Base-by-base conservation (phyloP, 2,888 invertebrate species). In the Teleiodes luculella region DNA sequence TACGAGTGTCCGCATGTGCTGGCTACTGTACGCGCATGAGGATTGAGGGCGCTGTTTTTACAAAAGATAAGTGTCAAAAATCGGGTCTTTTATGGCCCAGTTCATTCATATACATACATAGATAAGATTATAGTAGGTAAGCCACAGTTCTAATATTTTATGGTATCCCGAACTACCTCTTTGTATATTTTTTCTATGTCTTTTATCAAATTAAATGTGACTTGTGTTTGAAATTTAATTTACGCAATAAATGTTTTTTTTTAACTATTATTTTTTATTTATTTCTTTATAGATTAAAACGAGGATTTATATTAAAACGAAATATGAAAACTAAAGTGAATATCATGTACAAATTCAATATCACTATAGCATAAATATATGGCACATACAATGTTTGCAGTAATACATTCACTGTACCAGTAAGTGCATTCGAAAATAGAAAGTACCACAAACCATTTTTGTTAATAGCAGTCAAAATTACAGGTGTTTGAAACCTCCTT, bases 371-470 rank as follows among this genome's bases (percentile, higher is more conserved):
- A 31, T 66, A 61, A 11, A 58, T 11, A 14, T 68, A 66, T 20
- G 78, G 73, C 3, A 92, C 76, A 2, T 90, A 75, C 51, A 92
- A 78, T 3, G 97, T 95, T 58, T 91, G 86, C 11, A 95, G 80
- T 10, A 86, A 80, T 71, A 96, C 86, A 85, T 98, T 98, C 4
- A 97, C 90, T 2, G 92, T 70, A 8, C 98, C 98, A 0, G 98
- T 98, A 13, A 95, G 73, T 30, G 98, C 62, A 87, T 98, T 98
- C 1, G 94, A 93, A 11, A 94, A 61, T 52, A 98, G 83, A 77
- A 98, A 98, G 78, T 94, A 96, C n/a, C 92, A 73, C 30, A 98
- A 83, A 1, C 96, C 96, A 84, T 96, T 97, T 59, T 91, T 92
- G 81, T 96, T 97, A 28, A 97, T 91, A 14, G 94, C 92, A 62